A percentile compares a stretch with the other conserved stretches of the same genome.
phyloP scores from a whole-genome alignment of 2,113 vertebrate species.

The Cichladusa arquata region DNA sequence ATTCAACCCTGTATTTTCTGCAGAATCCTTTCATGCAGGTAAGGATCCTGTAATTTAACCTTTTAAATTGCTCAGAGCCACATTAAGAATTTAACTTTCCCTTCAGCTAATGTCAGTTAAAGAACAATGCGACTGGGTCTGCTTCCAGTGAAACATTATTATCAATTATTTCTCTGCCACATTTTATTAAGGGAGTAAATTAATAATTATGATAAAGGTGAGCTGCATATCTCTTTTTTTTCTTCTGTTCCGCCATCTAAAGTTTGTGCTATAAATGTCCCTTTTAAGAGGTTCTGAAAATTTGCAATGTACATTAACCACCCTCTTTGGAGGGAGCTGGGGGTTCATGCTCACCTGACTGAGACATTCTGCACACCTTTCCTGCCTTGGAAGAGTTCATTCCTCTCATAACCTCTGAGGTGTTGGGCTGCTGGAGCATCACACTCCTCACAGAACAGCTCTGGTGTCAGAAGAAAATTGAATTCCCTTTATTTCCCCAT shows the following conservation, averaged over 20 bases:
- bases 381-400: background rate
- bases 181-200: conserved; percentile 52
- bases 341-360: background rate
- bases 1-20: conserved; percentile 6
- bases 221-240: background rate
- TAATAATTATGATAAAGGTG: conserved; percentile 54
- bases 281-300: background rate
- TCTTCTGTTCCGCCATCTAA: background rate
- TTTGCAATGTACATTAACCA: background rate
- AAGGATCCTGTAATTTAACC: conserved; percentile 35
- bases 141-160: conserved; percentile 40
- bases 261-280: conserved; percentile 16
- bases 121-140: conserved; percentile 15
- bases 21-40: conserved; percentile 14
- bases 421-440: background rate
- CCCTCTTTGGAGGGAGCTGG: background rate
- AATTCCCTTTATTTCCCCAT: conserved; percentile 54
- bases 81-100: conserved; percentile 42
- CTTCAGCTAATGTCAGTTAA: conserved; percentile 37
- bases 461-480: conserved; percentile 32
- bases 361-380: background rate
- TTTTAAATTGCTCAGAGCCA: conserved; percentile 30
- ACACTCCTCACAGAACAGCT: background rate
- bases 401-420: background rate
- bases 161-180: conserved; percentile 59